Evolutionary conservation across 2,113 vertebrate genomes (phyloP), one percentile per base, ranked within the genome.

Genomic region (Hippolais icterina): DNA sequence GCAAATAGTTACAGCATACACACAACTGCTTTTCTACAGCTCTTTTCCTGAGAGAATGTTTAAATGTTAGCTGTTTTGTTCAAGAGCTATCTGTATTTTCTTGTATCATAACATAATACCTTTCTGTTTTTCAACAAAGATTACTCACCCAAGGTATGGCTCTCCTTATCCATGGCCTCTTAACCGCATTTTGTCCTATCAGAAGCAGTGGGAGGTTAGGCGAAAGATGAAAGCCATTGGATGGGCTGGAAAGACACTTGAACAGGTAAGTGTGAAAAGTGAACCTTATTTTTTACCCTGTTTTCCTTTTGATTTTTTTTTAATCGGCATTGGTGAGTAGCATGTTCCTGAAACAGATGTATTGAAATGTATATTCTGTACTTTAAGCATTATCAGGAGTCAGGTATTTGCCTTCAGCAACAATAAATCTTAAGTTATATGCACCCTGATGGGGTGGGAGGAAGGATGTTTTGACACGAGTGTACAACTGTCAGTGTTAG

Each of bases 191-290:
- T 97, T 99, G 88, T 98, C 99, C 90, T 99, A 98, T 81, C 98
- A 99, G 98, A 99, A 99, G 97, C 99, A 99, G 75, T 99, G 99
- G 99, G 99, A 99, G 97, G 96, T 99, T 3, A 98, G 97, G 85
- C 97, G 98, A 82, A 99, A 99, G 98, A 99, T 99, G 99, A 99
- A 98, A 53, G 99, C 99, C 84, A 98, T 99, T 16, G 99, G 99
- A 69, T 99, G 99, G 99, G 99, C 98, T 86, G 98, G 98, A 31
- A 99, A 99, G 97, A 98, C 97, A 0, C 97, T 99, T 57, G 98
- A 99, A 80, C 99, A 99, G 99, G 99, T 99, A 12, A 83, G 98
- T 95, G 8, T 28, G 42, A 76, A 53, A 64, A 71, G 12, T 13
- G 17, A 90, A 82, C 24, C 56, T 87, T 52, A 68, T 35, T 89